Base-by-base conservation (phyloP, 1,140 invertebrate species). In the Bombus pascuorum region DNA sequence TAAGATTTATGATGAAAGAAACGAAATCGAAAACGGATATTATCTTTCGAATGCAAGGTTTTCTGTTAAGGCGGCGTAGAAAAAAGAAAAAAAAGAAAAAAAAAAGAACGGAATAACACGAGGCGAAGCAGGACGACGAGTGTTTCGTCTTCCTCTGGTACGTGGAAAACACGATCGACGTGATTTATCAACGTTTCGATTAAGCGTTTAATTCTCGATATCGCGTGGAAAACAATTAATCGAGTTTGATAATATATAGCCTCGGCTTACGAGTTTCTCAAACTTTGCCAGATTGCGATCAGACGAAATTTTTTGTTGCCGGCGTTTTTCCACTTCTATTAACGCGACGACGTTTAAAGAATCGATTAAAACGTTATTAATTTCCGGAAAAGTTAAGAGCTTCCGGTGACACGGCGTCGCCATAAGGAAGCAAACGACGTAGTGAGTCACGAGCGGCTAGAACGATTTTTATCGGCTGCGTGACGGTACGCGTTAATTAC, bases 401-500 rank as follows among this genome's bases (percentile, higher is more conserved):
- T 85, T 85, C 84, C 84, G 79, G 79, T 81, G 78, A 74, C 72
- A 74, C 37, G 70, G 47, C 71, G 62, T 81, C 59, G 66, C 72
- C 25, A 62, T 32, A 59, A 83, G 74, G 81, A 83, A 70, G 85
- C 39, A 47, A 83, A 53, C 65, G 81, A 74, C 84, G 47, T 28
- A 34, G 57, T 85, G 78, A 81, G 59, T 81, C 79, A 81, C 79
- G 57, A 57, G 59, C 39, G 78, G 32, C 65, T 47, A 22, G 22
- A 68, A 77, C 57, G 74, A 90, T 87, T 87, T 90, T 80, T 81
- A 81, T 70, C 89, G 85, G 82, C 78, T 80, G 62, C 86, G 86
- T 87, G 89, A 85, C 89, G 86, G 89, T 89, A 89, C 89, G 89
- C 88, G 86, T 90, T 89, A 90, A 85, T 90, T 86, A 90, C 81